phyloP scores from a whole-genome alignment of 2,113 vertebrate species.

The Stomatorhinus ivindoensis region DNA sequence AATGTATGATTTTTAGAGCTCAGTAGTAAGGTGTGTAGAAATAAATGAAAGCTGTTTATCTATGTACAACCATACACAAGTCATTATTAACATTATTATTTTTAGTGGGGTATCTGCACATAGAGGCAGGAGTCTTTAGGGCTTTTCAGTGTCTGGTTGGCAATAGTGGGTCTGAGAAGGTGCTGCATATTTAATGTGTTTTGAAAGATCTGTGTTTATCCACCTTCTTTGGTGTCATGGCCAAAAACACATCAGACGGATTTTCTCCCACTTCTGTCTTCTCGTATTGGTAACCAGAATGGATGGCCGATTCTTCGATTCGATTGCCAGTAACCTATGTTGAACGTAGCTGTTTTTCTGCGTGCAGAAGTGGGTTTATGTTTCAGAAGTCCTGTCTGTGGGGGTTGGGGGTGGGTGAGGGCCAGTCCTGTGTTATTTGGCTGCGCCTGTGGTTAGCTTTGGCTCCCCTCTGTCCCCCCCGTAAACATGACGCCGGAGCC shows the following conservation, averaged over 20 bases:
- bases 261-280: background rate
- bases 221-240: background rate
- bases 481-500: constrained; percentile 29
- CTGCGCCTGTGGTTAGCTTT: constrained; percentile 47
- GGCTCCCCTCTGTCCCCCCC: constrained; percentile 36
- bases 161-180: background rate
- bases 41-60: background rate
- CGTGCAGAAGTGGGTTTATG: constrained; percentile 33
- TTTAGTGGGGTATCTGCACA: background rate
- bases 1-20: background rate
- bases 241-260: background rate
- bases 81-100: background rate
- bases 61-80: background rate
- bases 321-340: constrained; percentile 27
- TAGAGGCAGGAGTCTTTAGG: background rate
- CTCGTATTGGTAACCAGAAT: background rate
- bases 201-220: background rate
- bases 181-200: background rate
- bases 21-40: background rate
- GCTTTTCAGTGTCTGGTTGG: background rate
- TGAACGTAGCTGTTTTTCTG: constrained; percentile 23
- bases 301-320: constrained; percentile 29
- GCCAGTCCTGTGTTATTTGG: constrained; percentile 43
- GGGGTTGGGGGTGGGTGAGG: constrained; percentile 18
- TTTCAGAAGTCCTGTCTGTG: constrained; percentile 38